Percentiles rank a stretch among this genome's conserved stretches.
phyloP scores from a whole-genome alignment of 1,140 invertebrate species.

The Eupristina koningsbergeri region DNA sequence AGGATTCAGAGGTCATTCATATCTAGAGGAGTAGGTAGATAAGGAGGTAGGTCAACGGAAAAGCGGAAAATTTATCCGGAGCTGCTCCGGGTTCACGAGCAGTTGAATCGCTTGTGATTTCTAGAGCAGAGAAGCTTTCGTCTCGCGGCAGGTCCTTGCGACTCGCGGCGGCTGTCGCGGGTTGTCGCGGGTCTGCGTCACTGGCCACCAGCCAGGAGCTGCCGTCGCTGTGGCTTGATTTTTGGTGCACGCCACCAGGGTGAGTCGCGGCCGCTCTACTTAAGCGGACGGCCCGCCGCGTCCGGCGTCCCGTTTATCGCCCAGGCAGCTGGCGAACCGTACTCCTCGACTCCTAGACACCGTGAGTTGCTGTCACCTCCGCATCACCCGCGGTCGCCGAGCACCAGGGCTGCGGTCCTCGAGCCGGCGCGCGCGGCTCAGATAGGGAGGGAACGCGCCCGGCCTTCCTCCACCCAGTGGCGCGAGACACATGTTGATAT shows the following conservation, averaged over 20 bases:
- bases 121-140: neutral
- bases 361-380: neutral
- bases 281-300: neutral
- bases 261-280: slow-evolving; percentile 39
- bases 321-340: slow-evolving; percentile 30
- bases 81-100: no score
- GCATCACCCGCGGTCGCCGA: slow-evolving; percentile 7
- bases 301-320: slow-evolving; percentile 31
- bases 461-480: neutral
- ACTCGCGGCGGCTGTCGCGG: no score
- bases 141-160: neutral
- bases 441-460: neutral
- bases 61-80: no score
- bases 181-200: neutral
- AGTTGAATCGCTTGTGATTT: neutral
- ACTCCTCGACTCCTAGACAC: neutral
- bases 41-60: no score
- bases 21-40: no score
- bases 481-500: neutral
- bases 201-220: slow-evolving; percentile 31
- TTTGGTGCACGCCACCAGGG: slow-evolving; percentile 10
- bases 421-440: slow-evolving; percentile 7
- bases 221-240: slow-evolving; percentile 5
- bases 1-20: no score
- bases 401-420: slow-evolving; percentile 18